Evolutionary conservation across 64 coral and sea anemone genomes (phyloP).

Genomic region (Actinia equina): DNA sequence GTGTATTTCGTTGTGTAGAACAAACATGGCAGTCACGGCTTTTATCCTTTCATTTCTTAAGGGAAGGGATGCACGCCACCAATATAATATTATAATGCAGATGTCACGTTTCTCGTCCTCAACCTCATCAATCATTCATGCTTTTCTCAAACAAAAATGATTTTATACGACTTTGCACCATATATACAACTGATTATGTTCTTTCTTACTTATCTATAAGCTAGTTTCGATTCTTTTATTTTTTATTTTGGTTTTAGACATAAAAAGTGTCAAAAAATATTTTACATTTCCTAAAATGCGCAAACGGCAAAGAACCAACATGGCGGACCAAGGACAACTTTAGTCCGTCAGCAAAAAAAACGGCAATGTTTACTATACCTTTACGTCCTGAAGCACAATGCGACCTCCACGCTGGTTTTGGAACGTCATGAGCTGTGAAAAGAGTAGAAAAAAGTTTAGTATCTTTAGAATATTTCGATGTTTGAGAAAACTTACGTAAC

Average conservation of each 20-base stretch:
- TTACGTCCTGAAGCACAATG: conserved; percentile 87
- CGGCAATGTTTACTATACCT: conserved; percentile 39
- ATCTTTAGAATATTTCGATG: neutral
- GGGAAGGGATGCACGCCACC: no score
- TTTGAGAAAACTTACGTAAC: conserved; percentile 2
- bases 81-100: no score
- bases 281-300: neutral
- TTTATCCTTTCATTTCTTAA: no score
- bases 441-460: conserved; percentile 14
- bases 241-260: neutral
- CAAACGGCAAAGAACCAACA: neutral
- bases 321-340: neutral
- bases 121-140: neutral
- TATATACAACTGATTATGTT: neutral
- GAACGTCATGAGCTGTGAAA: conserved; percentile 83
- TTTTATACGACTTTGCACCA: neutral
- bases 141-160: neutral
- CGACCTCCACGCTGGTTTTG: conserved; percentile 91
- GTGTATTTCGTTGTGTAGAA: no score
- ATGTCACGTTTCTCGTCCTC: neutral
- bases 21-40: no score
- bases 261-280: neutral
- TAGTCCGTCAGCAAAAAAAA: neutral
- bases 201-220: neutral
- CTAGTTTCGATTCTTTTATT: neutral